Conservation (phyloP, 2,888 invertebrate genomes). For the Tenthredo livida region DNA sequence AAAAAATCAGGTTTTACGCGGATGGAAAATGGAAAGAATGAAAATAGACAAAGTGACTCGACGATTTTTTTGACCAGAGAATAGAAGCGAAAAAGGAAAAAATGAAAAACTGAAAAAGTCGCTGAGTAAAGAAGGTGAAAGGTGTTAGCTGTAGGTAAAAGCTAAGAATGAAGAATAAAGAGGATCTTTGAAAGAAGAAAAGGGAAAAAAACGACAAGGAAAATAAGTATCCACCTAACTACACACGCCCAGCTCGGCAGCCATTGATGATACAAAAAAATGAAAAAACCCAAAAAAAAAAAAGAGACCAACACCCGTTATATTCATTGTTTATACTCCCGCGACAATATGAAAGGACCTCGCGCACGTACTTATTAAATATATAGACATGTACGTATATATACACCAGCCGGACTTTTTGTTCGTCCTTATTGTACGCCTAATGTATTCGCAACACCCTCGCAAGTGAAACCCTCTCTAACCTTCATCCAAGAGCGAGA, state of each 20-base stretch:
- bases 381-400: neutral
- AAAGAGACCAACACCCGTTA: constrained; percentile 38
- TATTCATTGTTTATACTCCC: constrained; percentile 38
- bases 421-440: constrained; percentile 4
- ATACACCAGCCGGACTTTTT: neutral
- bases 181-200: neutral
- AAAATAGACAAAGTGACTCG: neutral
- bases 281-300: neutral
- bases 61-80: neutral
- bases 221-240: neutral
- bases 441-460: constrained; percentile 29
- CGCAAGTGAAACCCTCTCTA: constrained; percentile 13
- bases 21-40: neutral
- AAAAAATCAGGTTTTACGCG: neutral
- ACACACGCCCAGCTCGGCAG: neutral
- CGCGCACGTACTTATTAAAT: neutral
- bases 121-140: neutral
- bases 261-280: neutral
- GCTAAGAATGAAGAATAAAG: neutral
- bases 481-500: neutral
- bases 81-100: neutral
- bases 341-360: constrained; percentile 20
- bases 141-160: neutral
- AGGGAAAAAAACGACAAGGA: neutral
- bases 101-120: neutral